phyloP scores from a whole-genome alignment of 2,113 vertebrate species.

The Grantiella picta region DNA sequence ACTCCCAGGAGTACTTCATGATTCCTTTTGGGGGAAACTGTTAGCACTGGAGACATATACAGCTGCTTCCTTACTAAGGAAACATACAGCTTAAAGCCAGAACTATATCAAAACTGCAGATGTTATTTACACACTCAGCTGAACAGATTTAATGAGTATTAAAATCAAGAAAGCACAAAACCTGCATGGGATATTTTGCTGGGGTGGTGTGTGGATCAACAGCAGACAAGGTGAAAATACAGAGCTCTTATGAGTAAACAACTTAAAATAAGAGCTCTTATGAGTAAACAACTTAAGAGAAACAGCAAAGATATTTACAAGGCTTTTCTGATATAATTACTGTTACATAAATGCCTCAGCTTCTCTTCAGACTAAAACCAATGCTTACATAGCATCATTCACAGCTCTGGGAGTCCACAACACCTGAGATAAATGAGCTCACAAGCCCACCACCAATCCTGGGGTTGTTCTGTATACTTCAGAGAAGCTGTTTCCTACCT shows the following conservation, averaged over 20 bases:
- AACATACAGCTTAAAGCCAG: background rate
- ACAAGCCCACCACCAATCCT: background rate
- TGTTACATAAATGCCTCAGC: background rate
- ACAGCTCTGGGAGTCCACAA: background rate
- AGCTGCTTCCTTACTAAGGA: background rate
- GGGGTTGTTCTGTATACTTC: background rate
- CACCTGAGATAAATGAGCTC: background rate
- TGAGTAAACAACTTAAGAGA: background rate
- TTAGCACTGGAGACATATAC: background rate
- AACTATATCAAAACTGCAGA: background rate
- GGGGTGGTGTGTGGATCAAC: accelerated
- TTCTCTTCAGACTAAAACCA: background rate
- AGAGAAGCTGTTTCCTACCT: background rate
- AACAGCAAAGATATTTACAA: background rate
- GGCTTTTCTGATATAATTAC: background rate
- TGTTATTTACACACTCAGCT: background rate
- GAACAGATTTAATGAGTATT: background rate
- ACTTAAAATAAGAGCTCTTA: background rate
- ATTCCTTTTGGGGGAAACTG: background rate
- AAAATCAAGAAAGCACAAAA: background rate
- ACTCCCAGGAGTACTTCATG: background rate
- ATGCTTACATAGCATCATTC: background rate
- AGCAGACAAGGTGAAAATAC: background rate
- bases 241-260: background rate
- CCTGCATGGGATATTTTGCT: background rate